phyloP scores from a whole-genome alignment of 2,797 vertebrate genomes.

The Chloroceryle inda region DNA sequence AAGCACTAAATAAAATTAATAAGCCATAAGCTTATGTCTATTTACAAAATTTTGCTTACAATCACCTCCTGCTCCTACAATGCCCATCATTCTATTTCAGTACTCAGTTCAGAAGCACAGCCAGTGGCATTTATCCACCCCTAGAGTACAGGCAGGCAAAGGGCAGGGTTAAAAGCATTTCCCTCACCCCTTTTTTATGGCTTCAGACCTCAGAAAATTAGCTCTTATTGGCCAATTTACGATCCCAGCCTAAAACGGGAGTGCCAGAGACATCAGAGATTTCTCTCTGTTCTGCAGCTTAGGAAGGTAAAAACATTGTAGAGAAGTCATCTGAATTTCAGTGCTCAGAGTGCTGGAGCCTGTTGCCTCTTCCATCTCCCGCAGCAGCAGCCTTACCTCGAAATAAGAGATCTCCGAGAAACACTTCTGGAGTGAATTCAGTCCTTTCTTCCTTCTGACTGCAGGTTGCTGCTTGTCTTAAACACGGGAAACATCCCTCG shows the following conservation, averaged over 20 bases:
- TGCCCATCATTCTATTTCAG: not conserved
- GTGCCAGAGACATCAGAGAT: not conserved
- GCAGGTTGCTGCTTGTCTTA: slow-evolving; percentile 91
- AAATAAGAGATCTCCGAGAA: not conserved
- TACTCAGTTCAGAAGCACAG: not conserved
- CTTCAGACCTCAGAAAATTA: not conserved
- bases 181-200: not conserved
- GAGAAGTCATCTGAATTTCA: not conserved
- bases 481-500: slow-evolving; percentile 86
- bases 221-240: not conserved
- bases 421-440: slow-evolving; percentile 33
- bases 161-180: not conserved
- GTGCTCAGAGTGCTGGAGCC: not conserved
- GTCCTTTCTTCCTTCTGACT: slow-evolving; percentile 73
- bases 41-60: not conserved
- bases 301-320: not conserved
- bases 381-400: slow-evolving; percentile 68
- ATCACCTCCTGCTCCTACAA: not conserved
- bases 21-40: not conserved
- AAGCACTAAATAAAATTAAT: not conserved
- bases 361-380: not conserved
- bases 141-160: not conserved
- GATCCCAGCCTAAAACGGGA: not conserved
- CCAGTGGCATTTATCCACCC: not conserved
- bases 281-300: not conserved